These are phyloP conservation scores for Oasisia sp. DNA, from an alignment of 2,888 invertebrate species.

Conservation along the genomic window DNA sequence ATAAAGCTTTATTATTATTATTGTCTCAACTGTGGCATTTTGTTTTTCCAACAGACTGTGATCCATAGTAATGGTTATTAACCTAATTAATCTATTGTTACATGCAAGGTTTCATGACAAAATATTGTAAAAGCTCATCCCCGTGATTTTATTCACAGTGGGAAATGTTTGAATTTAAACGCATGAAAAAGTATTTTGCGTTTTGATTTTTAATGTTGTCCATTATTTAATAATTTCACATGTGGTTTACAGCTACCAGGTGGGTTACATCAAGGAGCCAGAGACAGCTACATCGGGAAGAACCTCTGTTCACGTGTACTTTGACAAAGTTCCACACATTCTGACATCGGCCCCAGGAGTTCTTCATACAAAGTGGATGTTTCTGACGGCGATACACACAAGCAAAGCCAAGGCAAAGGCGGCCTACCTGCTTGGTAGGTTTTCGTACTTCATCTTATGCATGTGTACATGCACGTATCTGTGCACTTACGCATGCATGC, in stretches of 20 bases:
- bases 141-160: no score
- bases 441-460: neutral
- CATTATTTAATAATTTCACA: conserved; percentile 28
- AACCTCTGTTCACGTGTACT: conserved; percentile 45
- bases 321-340: conserved; percentile 44
- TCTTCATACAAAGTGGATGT: conserved; percentile 42
- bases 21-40: no score
- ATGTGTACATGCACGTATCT: neutral
- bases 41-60: no score
- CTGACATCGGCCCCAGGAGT: conserved; percentile 40
- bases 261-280: conserved; percentile 40
- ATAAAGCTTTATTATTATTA: no score
- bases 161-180: no score
- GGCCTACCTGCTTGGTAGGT: conserved; percentile 45
- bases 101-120: no score
- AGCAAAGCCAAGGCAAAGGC: conserved; percentile 40
- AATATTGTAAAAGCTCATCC: neutral
- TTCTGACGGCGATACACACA: conserved; percentile 50
- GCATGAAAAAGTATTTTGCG: no score
- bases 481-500: neutral
- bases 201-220: conserved; percentile 24
- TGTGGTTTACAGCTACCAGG: neutral
- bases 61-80: no score
- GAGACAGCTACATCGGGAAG: conserved; percentile 40
- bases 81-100: no score